These are phyloP conservation scores for Cyaniris semiargus DNA, from an alignment of 2,888 invertebrate species.

Conservation along the genomic window DNA sequence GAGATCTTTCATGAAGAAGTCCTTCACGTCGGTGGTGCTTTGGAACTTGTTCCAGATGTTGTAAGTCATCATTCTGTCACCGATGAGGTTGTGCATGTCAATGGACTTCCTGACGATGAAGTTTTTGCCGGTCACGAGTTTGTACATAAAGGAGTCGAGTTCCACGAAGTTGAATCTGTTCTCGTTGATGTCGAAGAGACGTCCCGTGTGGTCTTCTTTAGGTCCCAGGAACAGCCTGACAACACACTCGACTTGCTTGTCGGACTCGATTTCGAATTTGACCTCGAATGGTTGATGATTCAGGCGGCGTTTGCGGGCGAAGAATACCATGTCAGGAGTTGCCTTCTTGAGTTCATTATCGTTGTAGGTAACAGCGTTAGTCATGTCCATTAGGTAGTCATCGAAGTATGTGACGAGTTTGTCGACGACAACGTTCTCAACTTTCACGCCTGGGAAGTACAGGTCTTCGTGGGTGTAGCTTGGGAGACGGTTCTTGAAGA, in stretches of 20 bases:
- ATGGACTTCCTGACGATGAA: conserved; percentile 82
- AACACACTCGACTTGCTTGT: conserved; percentile 79
- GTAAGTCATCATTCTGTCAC: conserved; percentile 84
- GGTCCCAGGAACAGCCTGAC: conserved; percentile 86
- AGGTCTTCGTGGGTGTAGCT: conserved; percentile 83
- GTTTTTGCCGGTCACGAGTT: conserved; percentile 83
- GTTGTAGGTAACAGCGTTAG: conserved; percentile 78
- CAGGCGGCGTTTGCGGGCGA: conserved; percentile 82
- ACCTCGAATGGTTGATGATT: conserved; percentile 84
- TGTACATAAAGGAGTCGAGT: conserved; percentile 82
- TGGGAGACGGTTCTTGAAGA: conserved; percentile 81
- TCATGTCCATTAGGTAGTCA: conserved; percentile 83
- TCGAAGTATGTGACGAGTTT: conserved; percentile 86
- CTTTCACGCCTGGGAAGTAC: conserved; percentile 82
- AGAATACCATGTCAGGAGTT: conserved; percentile 70
- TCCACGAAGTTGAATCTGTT: conserved; percentile 84
- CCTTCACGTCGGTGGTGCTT: conserved; percentile 66
- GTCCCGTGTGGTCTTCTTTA: conserved; percentile 81
- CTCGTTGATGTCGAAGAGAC: conserved; percentile 77
- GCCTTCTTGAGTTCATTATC: conserved; percentile 73
- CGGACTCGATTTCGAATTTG: conserved; percentile 77
- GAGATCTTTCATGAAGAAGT: conserved; percentile 59
- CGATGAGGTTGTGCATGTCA: conserved; percentile 83
- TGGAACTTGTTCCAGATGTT: conserved; percentile 83
- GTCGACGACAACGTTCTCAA: conserved; percentile 82